Evolutionary conservation across 2,888 invertebrate genomes (phyloP), one percentile per base, ranked within the genome.

Genomic region (Chironomus tentans): DNA sequence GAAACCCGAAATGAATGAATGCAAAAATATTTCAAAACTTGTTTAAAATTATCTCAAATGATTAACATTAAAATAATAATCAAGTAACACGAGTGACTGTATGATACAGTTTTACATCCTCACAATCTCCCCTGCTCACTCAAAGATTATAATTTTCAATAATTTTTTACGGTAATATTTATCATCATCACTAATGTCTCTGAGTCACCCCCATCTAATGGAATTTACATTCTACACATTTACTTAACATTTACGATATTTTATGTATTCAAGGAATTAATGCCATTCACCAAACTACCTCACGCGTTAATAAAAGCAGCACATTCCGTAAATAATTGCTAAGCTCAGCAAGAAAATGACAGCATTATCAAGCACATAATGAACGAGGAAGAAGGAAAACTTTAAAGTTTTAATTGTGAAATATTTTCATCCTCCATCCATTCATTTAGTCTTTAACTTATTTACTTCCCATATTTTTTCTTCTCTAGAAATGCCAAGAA

Each of bases 401-500:
- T 73, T 73, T 73, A 73, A 73, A 73, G 62, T 73, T 73, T 73
- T 73, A 73, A 73, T 73, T 73, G 71, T 56, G 62, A 62, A 72
- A 61, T 71, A 56, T 71, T 70, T 71, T 56, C 71, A 24, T 15
- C 56, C n/a, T 56, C 15, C 38, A 38, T 15, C 15, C 56, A 18
- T 6, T 56, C 56, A 18, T 10, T 18, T 1, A 15, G 15, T 56
- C 18, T 56, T 56, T n/a, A 56, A 56, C n/a, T 56, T 56, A 56
- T 56, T 56, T 56, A 15, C 56, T 15, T 15, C n/a, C 15, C 7
- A 15, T 56, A n/a, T 18, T 56, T n/a, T 18, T 56, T 15, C n/a
- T 18, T 56, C n/a, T 18, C 15, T 56, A 2, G 18, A 56, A 18
- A 38, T 38, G 38, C 38, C 7, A 10, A 38, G 38, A 4, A 38